Evolutionary conservation across 2,888 invertebrate species (phyloP), one percentile per base, ranked within the genome.

Genomic region (Drosophila pullipes): DNA sequence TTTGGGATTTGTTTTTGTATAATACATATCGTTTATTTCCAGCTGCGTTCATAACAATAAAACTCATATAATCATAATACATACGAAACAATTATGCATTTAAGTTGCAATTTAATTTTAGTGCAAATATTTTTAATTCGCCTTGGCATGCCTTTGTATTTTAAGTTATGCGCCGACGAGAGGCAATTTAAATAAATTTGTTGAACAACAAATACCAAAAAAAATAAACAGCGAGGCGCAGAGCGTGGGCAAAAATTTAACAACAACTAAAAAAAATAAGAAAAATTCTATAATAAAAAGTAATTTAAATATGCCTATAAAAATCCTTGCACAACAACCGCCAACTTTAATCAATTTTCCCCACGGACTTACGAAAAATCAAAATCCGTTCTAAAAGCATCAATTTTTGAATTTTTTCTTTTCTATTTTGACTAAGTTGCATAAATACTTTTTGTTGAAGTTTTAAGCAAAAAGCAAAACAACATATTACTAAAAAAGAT

Each of bases 251-350:
- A 71, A 74, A 73, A 69, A 72, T 39, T 60, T 50, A 66, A 52
- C 22, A 50, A 64, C 68, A 54, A 61, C 62, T 52, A 53, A 59
- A 57, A 60, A 59, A 18, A 33, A 65, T 50, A 50, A 63, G 25
- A 66, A 47, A 66, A 69, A 31, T 50, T 18, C 33, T 60, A 66
- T 68, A 69, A 57, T 67, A 72, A 66, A 50, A 66, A 70, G 25
- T 39, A 58, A 67, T 60, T 74, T 60, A 83, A 74, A 69, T 63
- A 68, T 74, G 81, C 78, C 77, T 72, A 74, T 62, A 75, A 80
- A 89, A 89, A 89, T 88, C 89, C 85, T 90, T 89, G 90, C 90
- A 89, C 89, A 78, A 74, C 85, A 87, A 85, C 85, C 76, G 74
- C 57, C 66, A 62, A 65, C 37, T 69, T 68, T 55, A 63, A 78